Base-by-base conservation (phyloP, 2,797 vertebrate species). In the Amniataba percoides region DNA sequence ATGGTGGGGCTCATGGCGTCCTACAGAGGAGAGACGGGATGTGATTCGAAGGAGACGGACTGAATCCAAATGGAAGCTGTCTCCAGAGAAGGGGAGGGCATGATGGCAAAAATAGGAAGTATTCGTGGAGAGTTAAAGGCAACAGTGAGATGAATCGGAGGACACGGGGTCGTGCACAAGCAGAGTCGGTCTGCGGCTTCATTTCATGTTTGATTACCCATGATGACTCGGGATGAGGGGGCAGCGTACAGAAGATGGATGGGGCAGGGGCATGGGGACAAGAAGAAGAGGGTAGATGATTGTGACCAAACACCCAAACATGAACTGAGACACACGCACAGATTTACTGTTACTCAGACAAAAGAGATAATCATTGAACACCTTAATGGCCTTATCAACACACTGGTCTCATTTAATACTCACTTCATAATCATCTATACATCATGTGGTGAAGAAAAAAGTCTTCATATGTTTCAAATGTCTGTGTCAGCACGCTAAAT, bases 151-250 rank as follows among this genome's bases (percentile, higher is more conserved):
- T 12, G 42, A 63, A 81, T 21, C 31, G 71, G 27, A 65, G 36
- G 19, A 64, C 42, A 27, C 16, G 0, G n/a, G n/a, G 16, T 48
- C 27, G 39, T 19, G 40, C 18, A 59, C 46, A 80, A 77, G 61
- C 53, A 53, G 65, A 67, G 73, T 14, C 5, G 43, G 58, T 59
- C 39, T 34, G 2, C 34, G 16, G 42, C 74, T 71, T 89, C 74
- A 81, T 85, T 85, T 82, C 42, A 59, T 77, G 82, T 83, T 52
- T 79, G 81, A 87, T 87, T 85, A 84, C 40, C 77, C 71, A 31
- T 71, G 81, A 56, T 81, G 80, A 79, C 64, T 74, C 27, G 21
- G 61, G 66, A 75, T 51, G 65, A 65, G 49, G 70, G 59, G 78
- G 51, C 40, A 19, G 62, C 7, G 27, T 4, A 27, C 12, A 45